A percentile compares a stretch with the other conserved stretches of the same genome.
These are phyloP conservation scores for Haliaeetus leucogaster DNA, from an alignment of 2,113 vertebrate species.

Conservation along the genomic window DNA sequence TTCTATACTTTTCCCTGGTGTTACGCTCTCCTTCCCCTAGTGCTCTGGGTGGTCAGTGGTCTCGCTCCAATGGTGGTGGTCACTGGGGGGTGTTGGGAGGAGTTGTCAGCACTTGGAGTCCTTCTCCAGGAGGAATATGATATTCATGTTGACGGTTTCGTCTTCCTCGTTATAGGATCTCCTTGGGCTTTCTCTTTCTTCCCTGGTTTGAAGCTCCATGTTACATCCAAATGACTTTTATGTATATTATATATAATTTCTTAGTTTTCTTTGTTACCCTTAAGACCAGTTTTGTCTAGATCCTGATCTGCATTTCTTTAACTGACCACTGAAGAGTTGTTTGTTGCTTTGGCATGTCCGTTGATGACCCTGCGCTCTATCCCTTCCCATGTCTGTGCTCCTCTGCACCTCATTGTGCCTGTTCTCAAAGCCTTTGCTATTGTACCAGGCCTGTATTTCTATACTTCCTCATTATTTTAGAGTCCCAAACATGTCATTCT, in stretches of 20 bases:
- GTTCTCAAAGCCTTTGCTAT: neutral
- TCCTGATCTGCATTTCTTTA: neutral
- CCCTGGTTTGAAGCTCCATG: neutral
- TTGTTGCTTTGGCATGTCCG: neutral
- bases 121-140: neutral
- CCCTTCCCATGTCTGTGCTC: neutral
- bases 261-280: neutral
- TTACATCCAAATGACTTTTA: neutral
- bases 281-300: neutral
- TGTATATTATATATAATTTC: neutral
- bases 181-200: neutral
- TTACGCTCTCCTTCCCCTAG: neutral
- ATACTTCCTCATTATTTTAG: neutral
- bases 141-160: neutral
- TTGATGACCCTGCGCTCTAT: neutral
- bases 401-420: neutral
- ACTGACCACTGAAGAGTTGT: neutral
- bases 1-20: neutral
- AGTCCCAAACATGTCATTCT: neutral
- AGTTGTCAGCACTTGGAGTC: neutral
- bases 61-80: accelerated
- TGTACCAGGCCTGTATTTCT: neutral
- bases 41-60: neutral
- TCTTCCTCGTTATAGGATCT: neutral
- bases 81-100: neutral